Evolutionary conservation across 92 coral and sea anemone genomes (phyloP).

Genomic region (Epizoanthus illoricatus): DNA sequence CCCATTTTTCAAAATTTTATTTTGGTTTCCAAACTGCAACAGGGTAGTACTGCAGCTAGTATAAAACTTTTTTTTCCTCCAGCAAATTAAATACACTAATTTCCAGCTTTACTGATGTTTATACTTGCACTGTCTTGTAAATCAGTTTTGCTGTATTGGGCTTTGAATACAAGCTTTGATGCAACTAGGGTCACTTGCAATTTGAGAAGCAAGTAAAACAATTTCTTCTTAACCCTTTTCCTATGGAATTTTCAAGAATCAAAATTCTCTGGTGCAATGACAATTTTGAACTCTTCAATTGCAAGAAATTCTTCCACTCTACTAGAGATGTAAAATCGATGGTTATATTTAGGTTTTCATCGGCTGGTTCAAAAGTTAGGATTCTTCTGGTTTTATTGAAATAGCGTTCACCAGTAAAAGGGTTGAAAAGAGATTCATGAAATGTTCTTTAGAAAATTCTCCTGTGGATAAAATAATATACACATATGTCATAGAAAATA

Average conservation of each 20-base stretch:
- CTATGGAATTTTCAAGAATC: too few relatives aligned
- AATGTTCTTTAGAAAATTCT: too few relatives aligned
- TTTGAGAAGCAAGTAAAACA: not conserved
- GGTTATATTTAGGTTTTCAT: too few relatives aligned
- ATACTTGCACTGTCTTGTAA: constrained; percentile 4
- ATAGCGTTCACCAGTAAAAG: too few relatives aligned
- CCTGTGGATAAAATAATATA: not conserved
- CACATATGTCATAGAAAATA: not conserved
- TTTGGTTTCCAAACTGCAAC: constrained; percentile 37
- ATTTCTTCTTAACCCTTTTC: not conserved
- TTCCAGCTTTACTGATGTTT: not conserved
- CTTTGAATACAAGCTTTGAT: not conserved
- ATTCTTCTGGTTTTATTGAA: too few relatives aligned
- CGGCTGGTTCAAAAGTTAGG: too few relatives aligned
- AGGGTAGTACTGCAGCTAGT: not conserved
- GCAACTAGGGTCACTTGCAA: not conserved
- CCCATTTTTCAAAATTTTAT: constrained; percentile 22
- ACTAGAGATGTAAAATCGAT: too few relatives aligned
- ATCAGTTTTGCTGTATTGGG: not conserved
- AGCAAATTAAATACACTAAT: not conserved
- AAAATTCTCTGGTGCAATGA: too few relatives aligned
- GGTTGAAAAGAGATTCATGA: too few relatives aligned
- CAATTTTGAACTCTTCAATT: too few relatives aligned
- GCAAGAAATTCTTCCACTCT: too few relatives aligned
- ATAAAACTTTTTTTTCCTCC: not conserved